Percentiles rank a stretch among this genome's conserved stretches.
Conservation (phyloP, 2,797 vertebrate species). For the Odontamblyopus lacepedii region DNA sequence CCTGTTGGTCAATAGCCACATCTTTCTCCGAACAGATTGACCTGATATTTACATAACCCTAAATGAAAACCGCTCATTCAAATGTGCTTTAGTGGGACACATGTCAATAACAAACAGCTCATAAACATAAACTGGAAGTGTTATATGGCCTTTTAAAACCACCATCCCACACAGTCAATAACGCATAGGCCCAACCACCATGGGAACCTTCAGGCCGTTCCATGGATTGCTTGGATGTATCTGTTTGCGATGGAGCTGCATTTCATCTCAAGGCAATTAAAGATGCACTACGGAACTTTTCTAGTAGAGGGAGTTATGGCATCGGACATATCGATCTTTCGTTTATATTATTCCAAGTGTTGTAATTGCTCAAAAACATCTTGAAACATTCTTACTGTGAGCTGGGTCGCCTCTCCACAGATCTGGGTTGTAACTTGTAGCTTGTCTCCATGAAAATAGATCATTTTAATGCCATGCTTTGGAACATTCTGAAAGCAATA, state of each 20-base stretch:
- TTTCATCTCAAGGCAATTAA: not conserved
- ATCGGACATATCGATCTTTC: no score
- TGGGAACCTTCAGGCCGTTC: not conserved
- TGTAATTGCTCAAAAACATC: no score
- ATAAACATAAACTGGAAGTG: not conserved
- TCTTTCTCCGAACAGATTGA: not conserved
- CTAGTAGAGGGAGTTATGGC: no score
- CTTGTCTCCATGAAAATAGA: no score
- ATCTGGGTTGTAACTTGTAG: no score
- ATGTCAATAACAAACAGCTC: not conserved
- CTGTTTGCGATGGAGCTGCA: not conserved
- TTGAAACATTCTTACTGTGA: no score
- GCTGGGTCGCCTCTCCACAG: no score
- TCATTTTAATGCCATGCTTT: no score
- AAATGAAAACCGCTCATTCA: not conserved
- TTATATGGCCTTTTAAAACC: not conserved
- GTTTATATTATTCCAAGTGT: no score
- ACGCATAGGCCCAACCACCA: not conserved
- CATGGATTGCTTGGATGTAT: not conserved
- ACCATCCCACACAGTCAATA: slow-evolving; percentile 7
- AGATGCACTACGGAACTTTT: no score
- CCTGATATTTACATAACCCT: not conserved
- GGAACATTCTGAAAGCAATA: no score
- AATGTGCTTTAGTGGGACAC: not conserved
- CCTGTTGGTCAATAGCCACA: not conserved